These are phyloP conservation scores for Sporophila hypoxantha DNA, from an alignment of 2,113 vertebrate genomes.

Conservation along the genomic window DNA sequence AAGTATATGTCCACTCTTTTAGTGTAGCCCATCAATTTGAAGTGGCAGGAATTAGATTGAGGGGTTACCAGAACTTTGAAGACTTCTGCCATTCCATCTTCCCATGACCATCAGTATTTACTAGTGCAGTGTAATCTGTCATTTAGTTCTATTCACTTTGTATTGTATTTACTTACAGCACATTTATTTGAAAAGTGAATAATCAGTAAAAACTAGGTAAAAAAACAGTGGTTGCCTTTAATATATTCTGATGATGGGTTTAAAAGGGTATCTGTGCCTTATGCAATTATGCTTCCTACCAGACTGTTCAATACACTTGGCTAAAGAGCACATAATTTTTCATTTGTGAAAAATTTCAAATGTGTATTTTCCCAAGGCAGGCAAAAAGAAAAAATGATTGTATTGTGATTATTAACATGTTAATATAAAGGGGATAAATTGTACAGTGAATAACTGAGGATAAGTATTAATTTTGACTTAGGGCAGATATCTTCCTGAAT, in stretches of 20 bases:
- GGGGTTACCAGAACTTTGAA: neutral
- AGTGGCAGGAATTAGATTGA: neutral
- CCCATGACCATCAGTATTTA: neutral
- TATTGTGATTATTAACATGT: neutral
- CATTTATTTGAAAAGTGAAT: neutral
- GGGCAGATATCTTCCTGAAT: neutral
- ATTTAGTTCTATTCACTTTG: neutral
- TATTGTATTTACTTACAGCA: neutral
- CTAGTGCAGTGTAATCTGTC: neutral
- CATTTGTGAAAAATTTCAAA: neutral
- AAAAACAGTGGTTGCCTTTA: neutral
- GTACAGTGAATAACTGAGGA: neutral
- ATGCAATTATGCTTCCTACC: neutral
- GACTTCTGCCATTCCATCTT: neutral
- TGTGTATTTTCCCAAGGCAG: neutral
- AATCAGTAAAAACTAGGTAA: neutral
- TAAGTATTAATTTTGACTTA: constrained; percentile 3
- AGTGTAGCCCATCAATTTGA: neutral
- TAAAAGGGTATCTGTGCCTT: neutral
- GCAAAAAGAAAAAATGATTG: neutral
- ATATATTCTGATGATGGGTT: neutral
- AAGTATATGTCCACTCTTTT: neutral
- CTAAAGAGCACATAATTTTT: neutral
- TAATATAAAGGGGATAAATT: neutral
- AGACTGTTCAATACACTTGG: neutral